Evolutionary conservation across 2,888 invertebrate species (phyloP).

Genomic region (Phaedon cochleariae): DNA sequence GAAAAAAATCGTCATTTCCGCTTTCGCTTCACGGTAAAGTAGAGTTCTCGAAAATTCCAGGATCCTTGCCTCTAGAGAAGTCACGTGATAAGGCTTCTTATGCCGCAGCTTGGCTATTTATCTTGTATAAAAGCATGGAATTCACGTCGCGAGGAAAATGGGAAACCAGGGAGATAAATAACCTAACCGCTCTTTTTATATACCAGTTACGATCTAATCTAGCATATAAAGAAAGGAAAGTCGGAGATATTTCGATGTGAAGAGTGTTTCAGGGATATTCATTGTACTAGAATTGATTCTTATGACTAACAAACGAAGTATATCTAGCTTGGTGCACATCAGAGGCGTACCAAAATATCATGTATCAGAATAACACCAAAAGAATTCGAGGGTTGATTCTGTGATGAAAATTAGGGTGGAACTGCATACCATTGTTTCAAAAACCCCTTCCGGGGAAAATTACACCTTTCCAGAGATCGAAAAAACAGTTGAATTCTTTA

Average conservation of each 20-base stretch:
- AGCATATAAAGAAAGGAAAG: background rate
- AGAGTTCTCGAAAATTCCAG: background rate
- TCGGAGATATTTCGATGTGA: background rate
- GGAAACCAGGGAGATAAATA: background rate
- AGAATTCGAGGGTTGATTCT: too few relatives aligned
- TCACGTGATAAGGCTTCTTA: background rate
- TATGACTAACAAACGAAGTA: too few relatives aligned
- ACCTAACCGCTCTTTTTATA: background rate
- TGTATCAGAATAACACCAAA: too few relatives aligned
- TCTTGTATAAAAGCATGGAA: background rate
- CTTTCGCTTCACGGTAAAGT: background rate
- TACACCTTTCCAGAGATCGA: too few relatives aligned
- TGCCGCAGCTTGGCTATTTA: background rate
- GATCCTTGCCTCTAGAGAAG: background rate
- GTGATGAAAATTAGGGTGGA: too few relatives aligned
- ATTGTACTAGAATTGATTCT: background rate
- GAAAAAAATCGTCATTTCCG: too few relatives aligned
- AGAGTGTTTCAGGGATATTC: background rate
- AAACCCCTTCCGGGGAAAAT: too few relatives aligned
- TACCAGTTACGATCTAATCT: background rate
- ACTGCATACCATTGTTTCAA: too few relatives aligned
- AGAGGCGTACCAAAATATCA: too few relatives aligned
- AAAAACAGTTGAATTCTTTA: too few relatives aligned
- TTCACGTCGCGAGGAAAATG: background rate
- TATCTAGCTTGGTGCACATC: too few relatives aligned